These are phyloP conservation scores for Gallinago stenura DNA, from an alignment of 2,797 vertebrate genomes.

Conservation along the genomic window DNA sequence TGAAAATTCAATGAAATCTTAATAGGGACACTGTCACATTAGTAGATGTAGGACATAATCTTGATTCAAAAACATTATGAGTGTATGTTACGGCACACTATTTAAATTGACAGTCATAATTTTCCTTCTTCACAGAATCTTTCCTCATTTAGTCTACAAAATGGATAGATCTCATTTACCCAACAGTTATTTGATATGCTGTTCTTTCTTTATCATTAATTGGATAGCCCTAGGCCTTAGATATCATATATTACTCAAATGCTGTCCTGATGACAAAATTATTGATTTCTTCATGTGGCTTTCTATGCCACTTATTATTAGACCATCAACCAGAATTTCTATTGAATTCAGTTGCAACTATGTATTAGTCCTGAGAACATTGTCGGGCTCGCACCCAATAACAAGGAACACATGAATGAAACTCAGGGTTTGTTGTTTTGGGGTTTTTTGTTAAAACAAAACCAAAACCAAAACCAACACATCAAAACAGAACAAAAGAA, in stretches of 20 bases:
- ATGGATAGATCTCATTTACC: neutral
- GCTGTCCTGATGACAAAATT: neutral
- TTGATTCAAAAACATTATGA: neutral
- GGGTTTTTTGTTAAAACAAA: fast-evolving
- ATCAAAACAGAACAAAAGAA: no score
- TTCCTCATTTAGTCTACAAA: neutral
- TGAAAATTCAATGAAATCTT: neutral
- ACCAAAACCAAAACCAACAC: no score
- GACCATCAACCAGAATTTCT: neutral
- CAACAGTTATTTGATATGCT: neutral
- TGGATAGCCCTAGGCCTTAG: neutral
- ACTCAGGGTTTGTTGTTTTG: neutral
- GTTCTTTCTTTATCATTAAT: neutral
- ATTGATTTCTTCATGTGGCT: slow-evolving; percentile 2
- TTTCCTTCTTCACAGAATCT: neutral
- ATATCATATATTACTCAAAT: neutral
- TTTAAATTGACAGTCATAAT: neutral
- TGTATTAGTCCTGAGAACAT: neutral
- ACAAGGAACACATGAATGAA: neutral
- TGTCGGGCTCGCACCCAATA: neutral
- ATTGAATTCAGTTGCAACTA: neutral
- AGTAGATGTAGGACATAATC: neutral
- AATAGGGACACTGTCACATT: neutral
- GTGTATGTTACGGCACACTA: neutral
- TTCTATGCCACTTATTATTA: neutral